Base-by-base conservation (phyloP, 2,113 vertebrate genomes). In the Chloropsis hardwickii region DNA sequence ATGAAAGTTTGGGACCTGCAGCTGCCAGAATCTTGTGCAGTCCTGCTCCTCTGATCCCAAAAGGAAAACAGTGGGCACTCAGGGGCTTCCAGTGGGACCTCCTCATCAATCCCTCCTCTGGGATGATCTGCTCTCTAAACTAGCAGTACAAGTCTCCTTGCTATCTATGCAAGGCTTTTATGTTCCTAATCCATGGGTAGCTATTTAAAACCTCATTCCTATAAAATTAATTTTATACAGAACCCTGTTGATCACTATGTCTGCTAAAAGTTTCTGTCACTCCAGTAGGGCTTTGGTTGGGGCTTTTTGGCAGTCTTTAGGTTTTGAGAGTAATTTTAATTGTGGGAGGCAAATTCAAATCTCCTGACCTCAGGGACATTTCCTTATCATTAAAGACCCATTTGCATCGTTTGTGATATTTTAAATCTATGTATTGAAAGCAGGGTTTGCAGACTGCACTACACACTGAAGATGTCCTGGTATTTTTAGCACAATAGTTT, bases 401-500 rank as follows among this genome's bases (percentile, higher is more conserved):
- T 60, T 9, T 33, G 18, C 10, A 33, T 24, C 45, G 33, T 60
- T 35, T 53, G 66, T 37, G 45, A 12, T 60, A 24, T 22, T 70
- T 79, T 42, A 50, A 61, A 39, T 54, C 24, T 1, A 13, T 10
- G 37, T 35, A 28, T 53, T 85, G 44, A 79, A 91, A 23, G 17
- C 51, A 50, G 31, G 12, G 22, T 70, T 85, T 64, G 15, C 25
- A 78, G 89, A 10, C 21, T 45, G 58, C 20, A 35, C 23, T 60
- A 70, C 66, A 76, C 23, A 25, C 92, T 40, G 83, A 95, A 27
- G 31, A 37, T 10, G 84, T 51, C 79, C 87, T 93, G 35, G 14
- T 94, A 92, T 70, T 94, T 94, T 94, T 81, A 86, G 92, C 47
- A 40, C 45, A 33, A 21, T 25, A 25, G 20, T 77, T 77, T 40